These are phyloP conservation scores for Laspeyria flexula DNA, from an alignment of 2,888 invertebrate genomes.

Conservation along the genomic window DNA sequence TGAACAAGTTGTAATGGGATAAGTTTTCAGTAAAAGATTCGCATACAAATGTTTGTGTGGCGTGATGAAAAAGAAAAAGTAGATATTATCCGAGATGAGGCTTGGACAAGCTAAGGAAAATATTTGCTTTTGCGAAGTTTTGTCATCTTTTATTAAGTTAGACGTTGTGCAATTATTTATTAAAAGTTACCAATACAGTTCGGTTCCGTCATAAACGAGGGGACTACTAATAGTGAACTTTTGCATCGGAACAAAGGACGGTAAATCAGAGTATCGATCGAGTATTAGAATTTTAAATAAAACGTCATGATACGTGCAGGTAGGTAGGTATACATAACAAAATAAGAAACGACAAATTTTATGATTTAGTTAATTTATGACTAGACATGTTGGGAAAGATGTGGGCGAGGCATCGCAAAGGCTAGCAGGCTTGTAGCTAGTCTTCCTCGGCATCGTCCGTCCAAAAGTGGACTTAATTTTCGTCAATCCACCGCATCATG, in stretches of 20 bases:
- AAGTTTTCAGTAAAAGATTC: constrained; percentile 53
- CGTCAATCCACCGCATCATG: constrained; percentile 60
- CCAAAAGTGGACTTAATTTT: constrained; percentile 63
- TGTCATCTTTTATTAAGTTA: constrained; percentile 23
- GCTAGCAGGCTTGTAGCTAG: constrained; percentile 63
- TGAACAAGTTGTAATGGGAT: constrained; percentile 53
- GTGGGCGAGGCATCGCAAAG: constrained; percentile 82
- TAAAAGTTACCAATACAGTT: constrained; percentile 17
- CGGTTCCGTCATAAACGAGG: background rate
- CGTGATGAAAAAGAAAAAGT: constrained; percentile 26
- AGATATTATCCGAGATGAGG: constrained; percentile 14
- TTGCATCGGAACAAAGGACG: background rate
- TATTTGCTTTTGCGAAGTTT: no score
- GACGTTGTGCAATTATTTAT: constrained; percentile 19
- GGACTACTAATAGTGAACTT: constrained; percentile 10
- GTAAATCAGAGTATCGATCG: background rate
- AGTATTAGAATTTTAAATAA: background rate
- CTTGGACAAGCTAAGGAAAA: constrained; percentile 20
- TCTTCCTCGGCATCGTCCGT: constrained; percentile 73
- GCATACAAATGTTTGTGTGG: constrained; percentile 53
- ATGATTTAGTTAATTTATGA: constrained; percentile 14
- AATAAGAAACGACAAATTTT: constrained; percentile 2
- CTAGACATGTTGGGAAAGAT: constrained; percentile 33
- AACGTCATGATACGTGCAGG: no score
- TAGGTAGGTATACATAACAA: no score